Conservation (phyloP, 92 coral and sea anemone species). For the Desmophyllum pertusum region DNA sequence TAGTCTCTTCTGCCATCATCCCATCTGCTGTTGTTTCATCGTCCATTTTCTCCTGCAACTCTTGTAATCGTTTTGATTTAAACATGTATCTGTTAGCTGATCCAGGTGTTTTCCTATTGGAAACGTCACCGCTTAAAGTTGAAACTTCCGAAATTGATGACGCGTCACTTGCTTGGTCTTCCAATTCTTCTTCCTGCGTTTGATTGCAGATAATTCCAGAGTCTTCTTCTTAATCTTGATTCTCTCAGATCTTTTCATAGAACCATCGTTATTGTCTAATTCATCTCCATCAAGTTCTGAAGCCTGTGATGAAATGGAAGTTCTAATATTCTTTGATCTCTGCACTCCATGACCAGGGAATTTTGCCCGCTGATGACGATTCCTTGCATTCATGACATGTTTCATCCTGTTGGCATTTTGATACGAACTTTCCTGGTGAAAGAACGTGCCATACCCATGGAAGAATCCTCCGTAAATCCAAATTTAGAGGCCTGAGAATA, state of each 20-base stretch:
- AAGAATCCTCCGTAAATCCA: background rate
- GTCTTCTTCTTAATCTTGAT: slow-evolving; percentile 21
- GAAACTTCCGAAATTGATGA: slow-evolving; percentile 32
- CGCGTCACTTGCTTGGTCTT: slow-evolving; percentile 23
- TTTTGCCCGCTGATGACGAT: slow-evolving; percentile 23
- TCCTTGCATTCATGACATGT: background rate
- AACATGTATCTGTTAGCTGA: slow-evolving; percentile 41
- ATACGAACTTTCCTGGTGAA: slow-evolving; percentile 23
- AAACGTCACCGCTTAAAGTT: background rate
- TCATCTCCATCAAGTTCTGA: background rate
- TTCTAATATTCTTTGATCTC: background rate
- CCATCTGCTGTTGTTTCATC: slow-evolving; percentile 13
- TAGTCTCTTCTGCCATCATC: background rate
- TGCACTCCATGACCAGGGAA: slow-evolving; percentile 1
- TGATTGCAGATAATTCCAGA: background rate
- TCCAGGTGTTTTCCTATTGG: slow-evolving; percentile 14
- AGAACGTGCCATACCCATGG: background rate
- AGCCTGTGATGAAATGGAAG: slow-evolving; percentile 7
- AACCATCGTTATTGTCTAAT: background rate
- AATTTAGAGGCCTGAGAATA: slow-evolving; percentile 14
- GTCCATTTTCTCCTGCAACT: slow-evolving; percentile 58
- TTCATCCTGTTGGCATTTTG: slow-evolving; percentile 37
- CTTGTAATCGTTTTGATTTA: slow-evolving; percentile 84
- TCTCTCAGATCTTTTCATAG: slow-evolving; percentile 29
- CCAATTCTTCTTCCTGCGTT: slow-evolving; percentile 13